Conservation (phyloP, 2,113 vertebrate species). For the Anthoscopus minutus region DNA sequence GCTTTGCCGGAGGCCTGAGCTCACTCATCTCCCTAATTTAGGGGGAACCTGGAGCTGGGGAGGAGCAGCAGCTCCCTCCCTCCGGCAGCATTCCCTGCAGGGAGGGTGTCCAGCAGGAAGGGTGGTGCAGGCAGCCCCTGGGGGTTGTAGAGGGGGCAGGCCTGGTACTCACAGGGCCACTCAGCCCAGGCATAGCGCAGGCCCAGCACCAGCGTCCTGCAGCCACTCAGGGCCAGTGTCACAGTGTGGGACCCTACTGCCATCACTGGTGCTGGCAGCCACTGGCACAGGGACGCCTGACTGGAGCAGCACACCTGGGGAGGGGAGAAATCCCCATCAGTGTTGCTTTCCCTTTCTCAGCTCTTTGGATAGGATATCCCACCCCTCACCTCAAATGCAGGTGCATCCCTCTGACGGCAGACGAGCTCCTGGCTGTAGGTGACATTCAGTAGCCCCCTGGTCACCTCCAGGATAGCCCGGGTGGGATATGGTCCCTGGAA, state of each 20-base stretch:
- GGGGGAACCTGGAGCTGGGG: background rate
- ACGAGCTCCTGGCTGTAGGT: constrained; percentile 73
- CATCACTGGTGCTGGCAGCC: constrained; percentile 68
- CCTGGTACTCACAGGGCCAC: constrained; percentile 85
- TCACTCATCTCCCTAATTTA: background rate
- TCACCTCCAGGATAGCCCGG: background rate
- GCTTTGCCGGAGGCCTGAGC: background rate
- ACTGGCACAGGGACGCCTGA: background rate
- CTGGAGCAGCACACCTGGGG: constrained; percentile 77
- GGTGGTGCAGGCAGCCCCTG: constrained; percentile 79
- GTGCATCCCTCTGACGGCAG: background rate
- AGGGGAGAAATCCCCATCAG: background rate
- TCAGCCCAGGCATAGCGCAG: constrained; percentile 86
- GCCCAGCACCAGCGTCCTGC: constrained; percentile 28
- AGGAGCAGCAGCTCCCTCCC: background rate
- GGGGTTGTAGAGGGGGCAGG: constrained; percentile 80
- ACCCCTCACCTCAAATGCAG: constrained; percentile 78
- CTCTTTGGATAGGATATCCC: background rate
- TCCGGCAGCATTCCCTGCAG: rapidly evolving
- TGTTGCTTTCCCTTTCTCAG: background rate
- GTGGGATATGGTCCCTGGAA: constrained; percentile 84
- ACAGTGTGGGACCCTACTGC: constrained; percentile 3
- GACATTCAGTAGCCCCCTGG: constrained; percentile 56
- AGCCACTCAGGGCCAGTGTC: constrained; percentile 48
- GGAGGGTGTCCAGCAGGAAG: constrained; percentile 55